phyloP scores from a whole-genome alignment of 2,113 vertebrate genomes.

The Urocolius indicus region DNA sequence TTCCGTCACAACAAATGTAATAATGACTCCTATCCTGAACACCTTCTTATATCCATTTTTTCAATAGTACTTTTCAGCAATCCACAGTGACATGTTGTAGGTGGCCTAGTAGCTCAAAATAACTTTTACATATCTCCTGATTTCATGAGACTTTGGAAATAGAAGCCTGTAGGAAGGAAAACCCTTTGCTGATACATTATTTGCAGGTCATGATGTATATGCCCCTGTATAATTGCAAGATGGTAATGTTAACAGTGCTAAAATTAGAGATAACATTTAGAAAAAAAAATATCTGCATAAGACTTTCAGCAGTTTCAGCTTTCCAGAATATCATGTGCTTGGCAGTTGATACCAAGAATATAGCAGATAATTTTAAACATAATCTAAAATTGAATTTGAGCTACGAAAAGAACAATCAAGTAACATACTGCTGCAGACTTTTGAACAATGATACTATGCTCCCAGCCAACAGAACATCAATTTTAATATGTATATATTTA shows the following conservation, averaged over 20 bases:
- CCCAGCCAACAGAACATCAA: not conserved
- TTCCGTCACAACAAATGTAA: conserved; percentile 54
- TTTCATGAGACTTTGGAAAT: conserved; percentile 67
- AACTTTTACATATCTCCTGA: conserved; percentile 56
- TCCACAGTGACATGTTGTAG: conserved; percentile 57
- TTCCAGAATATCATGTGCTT: conserved; percentile 55
- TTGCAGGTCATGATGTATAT: conserved; percentile 71
- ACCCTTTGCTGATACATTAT: conserved; percentile 69
- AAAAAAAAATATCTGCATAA: not conserved
- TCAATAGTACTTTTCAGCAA: conserved; percentile 29
- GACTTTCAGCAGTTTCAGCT: conserved; percentile 16
- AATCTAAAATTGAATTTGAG: conserved; percentile 44
- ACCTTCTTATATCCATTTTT: conserved; percentile 17
- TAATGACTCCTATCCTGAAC: not conserved
- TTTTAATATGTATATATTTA: not conserved
- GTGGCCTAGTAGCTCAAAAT: conserved; percentile 63
- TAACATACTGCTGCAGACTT: not conserved
- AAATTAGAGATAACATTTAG: conserved; percentile 57
- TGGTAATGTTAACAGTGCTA: conserved; percentile 42
- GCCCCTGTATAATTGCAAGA: conserved; percentile 56
- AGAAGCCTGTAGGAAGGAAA: conserved; percentile 77
- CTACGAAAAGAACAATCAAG: conserved; percentile 49
- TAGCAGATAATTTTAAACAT: conserved; percentile 43
- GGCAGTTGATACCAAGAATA: conserved; percentile 33
- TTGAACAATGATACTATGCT: conserved; percentile 25